Base-by-base conservation (phyloP, 2,797 vertebrate species). In the Diplodus puntazzo region DNA sequence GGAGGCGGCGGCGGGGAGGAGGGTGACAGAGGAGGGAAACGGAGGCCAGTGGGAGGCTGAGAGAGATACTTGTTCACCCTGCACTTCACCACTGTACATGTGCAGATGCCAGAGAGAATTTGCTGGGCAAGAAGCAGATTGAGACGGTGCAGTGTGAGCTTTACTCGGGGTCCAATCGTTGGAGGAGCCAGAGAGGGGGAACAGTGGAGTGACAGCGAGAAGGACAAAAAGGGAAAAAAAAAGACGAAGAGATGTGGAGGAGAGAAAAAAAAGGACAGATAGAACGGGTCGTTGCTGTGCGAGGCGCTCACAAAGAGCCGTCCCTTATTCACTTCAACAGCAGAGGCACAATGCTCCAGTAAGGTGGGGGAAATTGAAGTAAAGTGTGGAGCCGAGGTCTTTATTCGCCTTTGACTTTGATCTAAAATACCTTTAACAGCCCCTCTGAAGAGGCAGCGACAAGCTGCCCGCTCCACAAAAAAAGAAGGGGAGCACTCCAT, bases 321-420 rank as follows among this genome's bases (percentile, higher is more conserved):
- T 79, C 65, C 48, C 81, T 88, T 64, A 81, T 90, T 90, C 84
- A 81, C 83, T 89, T 72, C 79, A 78, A 80, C 86, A 78, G 87
- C 62, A 34, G 76, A 69, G 72, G 73, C 80, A 92, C 87, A 91
- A 90, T 84, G 86, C 83, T 72, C 21, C 58, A 2, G 85, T 50
- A 49, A 74, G 86, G 79, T 46, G 86, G 82, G 80, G 83, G 83
- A 90, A 89, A 92, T 87, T 87, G 91, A 82, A 85, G 87, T 84
- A 89, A 91, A 91, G 92, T 88, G 87, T 70, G 83, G 72, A 82
- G 90, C 80, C 54, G 52, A 73, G 78, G 81, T 90, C 86, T 90
- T 91, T 90, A 90, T 88, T 82, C 80, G 58, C 76, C 85, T 85
- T 81, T 83, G 82, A 88, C 89, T 94, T 92, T 93, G 91, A 94